Conservation (phyloP, 2,797 vertebrate species). For the Halcyon smyrnensis region DNA sequence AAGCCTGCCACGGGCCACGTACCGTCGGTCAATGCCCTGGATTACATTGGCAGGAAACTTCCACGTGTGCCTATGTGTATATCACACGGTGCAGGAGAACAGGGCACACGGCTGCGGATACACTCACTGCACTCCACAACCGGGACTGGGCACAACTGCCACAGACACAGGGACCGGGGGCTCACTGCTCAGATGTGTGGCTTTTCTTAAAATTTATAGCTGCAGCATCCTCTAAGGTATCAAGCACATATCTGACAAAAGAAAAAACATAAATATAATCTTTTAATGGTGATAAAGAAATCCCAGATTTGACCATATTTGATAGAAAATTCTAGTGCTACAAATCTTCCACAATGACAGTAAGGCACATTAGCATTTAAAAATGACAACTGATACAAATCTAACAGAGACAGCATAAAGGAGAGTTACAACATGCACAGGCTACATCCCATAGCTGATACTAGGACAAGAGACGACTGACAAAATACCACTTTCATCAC, state of each 20-base stretch:
- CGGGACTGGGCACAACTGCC: neutral
- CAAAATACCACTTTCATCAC: neutral
- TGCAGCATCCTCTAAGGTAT: neutral
- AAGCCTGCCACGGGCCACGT: neutral
- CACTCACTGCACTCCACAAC: neutral
- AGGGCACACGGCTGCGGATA: fast-evolving
- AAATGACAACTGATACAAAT: neutral
- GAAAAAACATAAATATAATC: neutral
- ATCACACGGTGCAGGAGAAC: neutral
- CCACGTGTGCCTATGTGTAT: fast-evolving
- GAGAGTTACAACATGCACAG: neutral
- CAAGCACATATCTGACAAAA: neutral
- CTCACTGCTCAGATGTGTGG: fast-evolving
- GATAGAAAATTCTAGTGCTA: neutral
- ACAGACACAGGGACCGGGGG: neutral
- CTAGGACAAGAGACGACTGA: neutral
- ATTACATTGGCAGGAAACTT: neutral
- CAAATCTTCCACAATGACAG: neutral
- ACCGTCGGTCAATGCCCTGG: fast-evolving
- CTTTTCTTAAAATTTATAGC: neutral
- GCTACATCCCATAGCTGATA: neutral
- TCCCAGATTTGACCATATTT: neutral
- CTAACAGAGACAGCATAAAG: neutral
- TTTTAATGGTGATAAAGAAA: slow-evolving; percentile 53
- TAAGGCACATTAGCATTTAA: neutral